A percentile compares a stretch with the other conserved stretches of the same genome.
phyloP scores from a whole-genome alignment of 2,113 vertebrate genomes.

The Herpetotheres cachinnans region DNA sequence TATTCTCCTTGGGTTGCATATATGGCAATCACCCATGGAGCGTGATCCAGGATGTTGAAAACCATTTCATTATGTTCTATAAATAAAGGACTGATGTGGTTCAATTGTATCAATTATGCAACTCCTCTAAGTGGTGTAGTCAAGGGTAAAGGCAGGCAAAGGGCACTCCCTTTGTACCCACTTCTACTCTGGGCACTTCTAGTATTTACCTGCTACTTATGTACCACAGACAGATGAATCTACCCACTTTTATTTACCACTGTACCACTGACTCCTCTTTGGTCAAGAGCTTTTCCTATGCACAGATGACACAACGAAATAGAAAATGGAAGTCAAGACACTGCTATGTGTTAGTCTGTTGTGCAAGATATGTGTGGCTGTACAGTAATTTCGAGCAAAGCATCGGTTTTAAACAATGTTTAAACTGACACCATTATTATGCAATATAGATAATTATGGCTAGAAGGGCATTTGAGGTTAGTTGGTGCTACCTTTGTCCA shows the following conservation, averaged over 20 bases:
- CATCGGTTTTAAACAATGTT: slow-evolving; percentile 35
- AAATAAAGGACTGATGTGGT: slow-evolving; percentile 59
- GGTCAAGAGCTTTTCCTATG: slow-evolving; percentile 26
- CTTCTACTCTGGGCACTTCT: neutral
- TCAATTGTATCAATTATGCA: slow-evolving; percentile 66
- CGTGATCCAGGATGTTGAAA: slow-evolving; percentile 32
- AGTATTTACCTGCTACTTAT: slow-evolving; percentile 4
- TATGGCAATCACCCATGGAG: slow-evolving; percentile 37
- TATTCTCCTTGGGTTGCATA: slow-evolving; percentile 9
- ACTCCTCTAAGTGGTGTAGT: slow-evolving; percentile 41
- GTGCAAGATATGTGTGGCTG: slow-evolving; percentile 37
- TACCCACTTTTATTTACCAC: slow-evolving; percentile 8
- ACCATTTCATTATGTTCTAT: slow-evolving; percentile 65
- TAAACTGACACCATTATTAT: slow-evolving; percentile 57
- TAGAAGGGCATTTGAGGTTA: slow-evolving; percentile 51
- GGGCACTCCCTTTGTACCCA: slow-evolving; percentile 47
- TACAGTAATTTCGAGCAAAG: slow-evolving; percentile 34
- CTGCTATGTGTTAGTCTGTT: neutral
- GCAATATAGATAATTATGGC: slow-evolving; percentile 59
- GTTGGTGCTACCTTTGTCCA: slow-evolving; percentile 56
- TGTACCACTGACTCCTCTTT: slow-evolving; percentile 10
- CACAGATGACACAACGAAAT: neutral
- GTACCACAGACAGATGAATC: slow-evolving; percentile 29
- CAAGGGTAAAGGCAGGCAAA: slow-evolving; percentile 29
- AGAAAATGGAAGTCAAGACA: slow-evolving; percentile 46